Conservation (phyloP, 2,113 vertebrate species). For the Cynopterus brachyotis region DNA sequence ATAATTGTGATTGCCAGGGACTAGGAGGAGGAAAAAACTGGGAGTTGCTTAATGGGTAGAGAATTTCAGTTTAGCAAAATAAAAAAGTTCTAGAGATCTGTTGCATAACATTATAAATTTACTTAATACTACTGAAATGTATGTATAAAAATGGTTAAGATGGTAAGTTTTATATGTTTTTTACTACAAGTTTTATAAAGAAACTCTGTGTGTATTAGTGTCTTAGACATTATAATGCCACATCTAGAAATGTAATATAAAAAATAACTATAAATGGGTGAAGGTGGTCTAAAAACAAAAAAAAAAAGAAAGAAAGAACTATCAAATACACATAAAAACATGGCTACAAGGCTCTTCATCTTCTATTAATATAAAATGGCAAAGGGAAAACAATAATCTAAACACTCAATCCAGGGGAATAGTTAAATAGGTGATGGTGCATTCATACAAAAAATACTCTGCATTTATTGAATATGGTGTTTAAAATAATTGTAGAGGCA, state of each 20-base stretch:
- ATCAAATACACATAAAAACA: neutral
- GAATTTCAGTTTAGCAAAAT: neutral
- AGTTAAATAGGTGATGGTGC: neutral
- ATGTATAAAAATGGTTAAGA: neutral
- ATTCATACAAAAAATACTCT: neutral
- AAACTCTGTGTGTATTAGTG: neutral
- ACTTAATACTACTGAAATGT: neutral
- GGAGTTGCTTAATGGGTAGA: neutral
- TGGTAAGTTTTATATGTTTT: neutral
- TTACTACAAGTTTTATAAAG: neutral
- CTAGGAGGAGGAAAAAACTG: neutral
- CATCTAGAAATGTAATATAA: neutral
- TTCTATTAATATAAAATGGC: neutral
- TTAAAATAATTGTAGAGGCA: neutral
- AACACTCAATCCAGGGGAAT: neutral
- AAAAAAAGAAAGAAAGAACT: neutral
- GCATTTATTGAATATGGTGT: neutral
- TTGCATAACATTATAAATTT: neutral
- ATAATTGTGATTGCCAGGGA: neutral
- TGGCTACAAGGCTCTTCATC: neutral
- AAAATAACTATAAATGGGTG: neutral
- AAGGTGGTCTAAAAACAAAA: neutral
- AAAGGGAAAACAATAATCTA: neutral
- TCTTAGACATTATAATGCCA: neutral
- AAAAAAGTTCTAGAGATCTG: neutral